Evolutionary conservation across 2,113 vertebrate genomes (phyloP), one percentile per base, ranked within the genome.

Genomic region (Oncorhynchus masou): DNA sequence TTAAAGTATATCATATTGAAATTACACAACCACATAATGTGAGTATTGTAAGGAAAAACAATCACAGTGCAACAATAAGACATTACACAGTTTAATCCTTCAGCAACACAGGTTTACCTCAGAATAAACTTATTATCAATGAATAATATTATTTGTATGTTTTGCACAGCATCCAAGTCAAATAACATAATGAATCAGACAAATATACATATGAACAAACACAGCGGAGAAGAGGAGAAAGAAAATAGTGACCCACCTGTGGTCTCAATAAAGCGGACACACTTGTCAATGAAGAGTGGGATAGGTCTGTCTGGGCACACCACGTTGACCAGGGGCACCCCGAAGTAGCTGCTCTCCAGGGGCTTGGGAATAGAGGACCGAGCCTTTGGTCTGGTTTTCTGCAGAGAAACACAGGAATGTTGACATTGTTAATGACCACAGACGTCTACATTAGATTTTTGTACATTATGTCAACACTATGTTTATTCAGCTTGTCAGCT

Each of bases 251-350:
- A 64, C 91, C 88, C 85, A 97, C 97, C 96, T 51, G 93, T 98
- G 11, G 95, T 95, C 83, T 99, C 97, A 79, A 99, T 99, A 91
- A 94, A 98, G 74, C 96, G 94, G 66, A 98, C 96, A 84, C 97
- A 98, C 68, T 97, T 92, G 88, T 99, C 96, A 6, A 99, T 98
- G 81, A 99, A 99, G 48, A 98, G 12, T 3, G 97, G 97, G 74
- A 99, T 99, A 0, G 97, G 97, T 60, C 91, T 93, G 70, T 99
- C 97, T 0, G 91, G 86, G 5, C 92, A 96, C 39, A 99, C 97
- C 1, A 98, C 95, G 25, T 65, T 95, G 54, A 81, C 90, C 67
- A 99, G 85, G 1, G 97, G 96, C 9, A 95, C 94, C 74, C 97
- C 96, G 49, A 98, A 99, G 78, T 98, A 99, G 82, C 69, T 93